These are phyloP conservation scores for Benitochromis conjunctus DNA, from an alignment of 2,113 vertebrate genomes.

Conservation along the genomic window DNA sequence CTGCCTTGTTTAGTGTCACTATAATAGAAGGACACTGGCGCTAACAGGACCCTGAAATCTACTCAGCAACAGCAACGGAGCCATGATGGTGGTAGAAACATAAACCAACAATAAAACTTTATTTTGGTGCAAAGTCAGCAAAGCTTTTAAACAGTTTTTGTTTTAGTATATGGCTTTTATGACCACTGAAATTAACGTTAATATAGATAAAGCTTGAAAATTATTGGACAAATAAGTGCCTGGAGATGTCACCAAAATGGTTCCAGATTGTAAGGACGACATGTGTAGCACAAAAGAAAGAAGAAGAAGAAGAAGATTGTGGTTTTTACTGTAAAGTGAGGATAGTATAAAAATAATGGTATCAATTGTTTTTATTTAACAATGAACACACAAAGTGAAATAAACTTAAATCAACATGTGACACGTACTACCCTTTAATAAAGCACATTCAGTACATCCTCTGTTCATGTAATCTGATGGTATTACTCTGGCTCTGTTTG, in stretches of 20 bases:
- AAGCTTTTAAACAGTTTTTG: not conserved
- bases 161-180: not conserved
- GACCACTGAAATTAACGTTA: not conserved
- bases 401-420: not conserved
- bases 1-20: not conserved
- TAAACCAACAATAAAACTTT: not conserved
- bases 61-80: not conserved
- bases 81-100: not conserved
- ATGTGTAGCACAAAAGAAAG: not conserved
- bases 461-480: not conserved
- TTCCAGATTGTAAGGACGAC: not conserved
- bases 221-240: not conserved
- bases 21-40: not conserved
- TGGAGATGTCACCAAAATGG: not conserved
- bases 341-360: not conserved
- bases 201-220: not conserved
- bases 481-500: not conserved
- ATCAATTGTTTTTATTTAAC: not conserved
- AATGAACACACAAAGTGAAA: not conserved
- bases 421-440: not conserved
- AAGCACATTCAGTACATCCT: not conserved
- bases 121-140: not conserved
- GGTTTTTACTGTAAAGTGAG: not conserved
- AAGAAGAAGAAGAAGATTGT: not conserved
- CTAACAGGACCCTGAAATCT: not conserved